Conservation (phyloP, 2,888 invertebrate genomes). For the Scaeva pyrastri region DNA sequence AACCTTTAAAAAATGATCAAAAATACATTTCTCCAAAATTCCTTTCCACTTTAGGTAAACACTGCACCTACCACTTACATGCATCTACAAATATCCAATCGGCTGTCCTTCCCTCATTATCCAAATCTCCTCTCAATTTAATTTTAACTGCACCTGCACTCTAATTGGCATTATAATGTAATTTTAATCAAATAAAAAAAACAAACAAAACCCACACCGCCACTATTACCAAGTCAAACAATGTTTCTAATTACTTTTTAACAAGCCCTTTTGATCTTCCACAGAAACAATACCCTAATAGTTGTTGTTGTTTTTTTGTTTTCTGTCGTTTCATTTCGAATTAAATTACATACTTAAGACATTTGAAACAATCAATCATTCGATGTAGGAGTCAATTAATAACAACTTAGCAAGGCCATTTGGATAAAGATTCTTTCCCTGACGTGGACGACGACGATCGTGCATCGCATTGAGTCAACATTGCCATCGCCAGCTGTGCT, state of each 20-base stretch:
- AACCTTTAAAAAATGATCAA: not conserved
- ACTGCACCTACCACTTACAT: not conserved
- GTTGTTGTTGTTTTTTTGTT: constrained; percentile 14
- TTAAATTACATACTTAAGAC: constrained; percentile 36
- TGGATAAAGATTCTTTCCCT: constrained; percentile 29
- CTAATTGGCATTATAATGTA: constrained; percentile 22
- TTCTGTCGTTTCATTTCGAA: not conserved
- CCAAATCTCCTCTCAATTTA: constrained; percentile 6
- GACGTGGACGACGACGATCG: not conserved
- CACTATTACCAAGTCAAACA: constrained; percentile 69
- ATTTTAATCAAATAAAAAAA: not conserved
- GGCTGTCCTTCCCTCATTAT: constrained; percentile 3
- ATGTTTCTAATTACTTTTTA: constrained; percentile 64
- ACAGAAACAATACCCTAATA: not conserved
- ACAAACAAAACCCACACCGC: not conserved
- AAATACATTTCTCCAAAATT: not conserved
- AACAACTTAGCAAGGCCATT: constrained; percentile 67
- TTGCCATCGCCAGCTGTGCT: constrained; percentile 58
- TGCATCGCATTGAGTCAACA: constrained; percentile 28
- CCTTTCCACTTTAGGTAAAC: not conserved
- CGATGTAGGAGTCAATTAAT: constrained; percentile 72
- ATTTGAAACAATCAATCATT: constrained; percentile 59
- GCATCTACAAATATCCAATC: not conserved
- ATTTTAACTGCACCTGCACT: constrained; percentile 21
- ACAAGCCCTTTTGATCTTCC: constrained; percentile 42